These are phyloP conservation scores for Cephalopholis sonnerati DNA, from an alignment of 2,113 vertebrate species.

Conservation along the genomic window DNA sequence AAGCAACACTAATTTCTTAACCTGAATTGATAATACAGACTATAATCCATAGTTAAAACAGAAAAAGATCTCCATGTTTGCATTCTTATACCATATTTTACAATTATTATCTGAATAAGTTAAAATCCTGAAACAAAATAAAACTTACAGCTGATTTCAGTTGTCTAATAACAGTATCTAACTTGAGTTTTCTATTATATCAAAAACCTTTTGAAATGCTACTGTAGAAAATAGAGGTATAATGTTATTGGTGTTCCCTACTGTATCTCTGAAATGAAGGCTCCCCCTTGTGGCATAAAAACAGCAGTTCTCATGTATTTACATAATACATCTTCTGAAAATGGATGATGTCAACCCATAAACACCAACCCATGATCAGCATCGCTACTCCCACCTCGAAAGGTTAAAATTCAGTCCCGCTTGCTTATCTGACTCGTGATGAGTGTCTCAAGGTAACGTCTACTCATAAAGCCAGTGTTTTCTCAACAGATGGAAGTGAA, in stretches of 20 bases:
- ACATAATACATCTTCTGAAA: slow-evolving; percentile 74
- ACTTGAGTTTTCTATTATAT: slow-evolving; percentile 80
- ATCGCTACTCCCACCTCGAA: slow-evolving; percentile 36
- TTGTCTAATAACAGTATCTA: slow-evolving; percentile 79
- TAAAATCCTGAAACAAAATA: slow-evolving; percentile 79
- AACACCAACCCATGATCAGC: slow-evolving; percentile 59
- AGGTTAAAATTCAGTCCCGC: slow-evolving; percentile 44
- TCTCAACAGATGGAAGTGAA: slow-evolving; percentile 36
- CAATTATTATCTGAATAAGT: slow-evolving; percentile 80
- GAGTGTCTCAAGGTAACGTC: slow-evolving; percentile 46
- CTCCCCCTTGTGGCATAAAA: slow-evolving; percentile 83
- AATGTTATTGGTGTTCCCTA: slow-evolving; percentile 82
- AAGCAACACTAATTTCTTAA: slow-evolving; percentile 80
- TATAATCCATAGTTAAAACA: slow-evolving; percentile 67
- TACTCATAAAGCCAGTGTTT: slow-evolving; percentile 35
- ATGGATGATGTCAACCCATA: slow-evolving; percentile 70
- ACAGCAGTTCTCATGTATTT: slow-evolving; percentile 80
- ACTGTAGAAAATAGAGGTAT: slow-evolving; percentile 88
- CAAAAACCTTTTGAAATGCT: slow-evolving; percentile 84
- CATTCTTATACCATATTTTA: slow-evolving; percentile 76
- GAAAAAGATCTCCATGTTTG: slow-evolving; percentile 74
- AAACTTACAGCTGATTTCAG: slow-evolving; percentile 75
- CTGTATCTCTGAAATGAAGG: slow-evolving; percentile 79
- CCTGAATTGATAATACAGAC: slow-evolving; percentile 79
- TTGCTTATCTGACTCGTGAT: slow-evolving; percentile 30